Conservation (phyloP, 2,888 invertebrate species). For the Zele albiditarsus region DNA sequence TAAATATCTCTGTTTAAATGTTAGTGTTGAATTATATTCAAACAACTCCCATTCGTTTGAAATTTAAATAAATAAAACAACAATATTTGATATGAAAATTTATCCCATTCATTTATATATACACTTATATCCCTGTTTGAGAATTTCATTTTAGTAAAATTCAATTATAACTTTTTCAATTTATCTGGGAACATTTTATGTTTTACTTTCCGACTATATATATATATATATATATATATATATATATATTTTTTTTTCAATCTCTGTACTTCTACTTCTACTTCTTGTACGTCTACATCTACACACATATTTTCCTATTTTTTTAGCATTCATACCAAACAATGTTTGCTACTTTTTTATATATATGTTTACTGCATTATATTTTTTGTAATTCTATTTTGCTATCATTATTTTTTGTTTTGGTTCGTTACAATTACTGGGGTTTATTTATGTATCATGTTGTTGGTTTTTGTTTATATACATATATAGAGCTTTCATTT, state of each 20-base stretch:
- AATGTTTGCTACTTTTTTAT: too few relatives aligned
- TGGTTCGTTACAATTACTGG: background rate
- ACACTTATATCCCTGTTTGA: background rate
- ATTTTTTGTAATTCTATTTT: background rate
- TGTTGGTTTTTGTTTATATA: background rate
- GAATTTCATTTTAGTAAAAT: background rate
- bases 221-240: too few relatives aligned
- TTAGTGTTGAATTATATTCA: too few relatives aligned
- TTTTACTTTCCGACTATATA: background rate
- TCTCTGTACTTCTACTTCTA: background rate
- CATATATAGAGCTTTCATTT: background rate
- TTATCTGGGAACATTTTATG: background rate
- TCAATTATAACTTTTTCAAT: conserved; percentile 9
- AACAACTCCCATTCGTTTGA: background rate
- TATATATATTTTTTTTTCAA: background rate
- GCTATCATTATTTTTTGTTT: background rate
- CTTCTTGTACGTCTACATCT: background rate
- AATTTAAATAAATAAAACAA: background rate
- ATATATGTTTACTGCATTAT: background rate
- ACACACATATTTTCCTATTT: too few relatives aligned
- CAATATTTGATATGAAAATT: background rate
- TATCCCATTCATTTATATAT: background rate
- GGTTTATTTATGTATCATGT: background rate
- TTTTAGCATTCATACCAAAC: too few relatives aligned
- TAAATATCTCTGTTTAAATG: background rate